Evolutionary conservation across 2,797 vertebrate genomes (phyloP).

Genomic region (Chrysolophus pictus): DNA sequence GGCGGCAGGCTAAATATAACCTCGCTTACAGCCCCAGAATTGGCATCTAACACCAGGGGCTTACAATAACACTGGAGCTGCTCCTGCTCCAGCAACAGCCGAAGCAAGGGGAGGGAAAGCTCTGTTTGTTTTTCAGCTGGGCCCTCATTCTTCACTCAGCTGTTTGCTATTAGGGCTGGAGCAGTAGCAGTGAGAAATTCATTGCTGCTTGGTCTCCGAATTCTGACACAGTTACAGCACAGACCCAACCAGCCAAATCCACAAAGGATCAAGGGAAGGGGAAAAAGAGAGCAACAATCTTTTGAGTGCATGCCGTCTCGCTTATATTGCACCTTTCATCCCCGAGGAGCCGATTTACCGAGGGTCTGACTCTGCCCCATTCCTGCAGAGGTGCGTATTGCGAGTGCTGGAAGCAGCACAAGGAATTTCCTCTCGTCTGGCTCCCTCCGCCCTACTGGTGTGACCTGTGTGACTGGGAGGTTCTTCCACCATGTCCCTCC

Average conservation of each 20-base stretch:
- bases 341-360: conserved; percentile 28
- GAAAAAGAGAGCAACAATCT: conserved; percentile 36
- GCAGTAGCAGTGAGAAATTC: conserved; percentile 75
- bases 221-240: conserved; percentile 38
- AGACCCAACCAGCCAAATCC: conserved; percentile 30
- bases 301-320: not conserved
- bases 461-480: not conserved
- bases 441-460: not conserved
- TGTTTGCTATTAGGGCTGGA: conserved; percentile 74
- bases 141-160: conserved; percentile 65
- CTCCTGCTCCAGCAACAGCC: conserved; percentile 24
- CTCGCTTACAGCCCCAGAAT: not conserved
- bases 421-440: conserved; percentile 13
- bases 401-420: not conserved
- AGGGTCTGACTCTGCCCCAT: not conserved
- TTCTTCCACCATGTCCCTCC: not conserved
- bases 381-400: not conserved
- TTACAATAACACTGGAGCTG: conserved; percentile 58
- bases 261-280: conserved; percentile 56
- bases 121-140: conserved; percentile 48
- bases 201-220: conserved; percentile 56
- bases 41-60: conserved; percentile 19
- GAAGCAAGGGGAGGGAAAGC: not conserved
- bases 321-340: not conserved
- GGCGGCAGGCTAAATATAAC: conserved; percentile 45